Percentiles rank a stretch among this genome's conserved stretches.
These are phyloP conservation scores for Mesodorylaimus sp. DNA, from an alignment of 2,888 invertebrate genomes.

Conservation along the genomic window DNA sequence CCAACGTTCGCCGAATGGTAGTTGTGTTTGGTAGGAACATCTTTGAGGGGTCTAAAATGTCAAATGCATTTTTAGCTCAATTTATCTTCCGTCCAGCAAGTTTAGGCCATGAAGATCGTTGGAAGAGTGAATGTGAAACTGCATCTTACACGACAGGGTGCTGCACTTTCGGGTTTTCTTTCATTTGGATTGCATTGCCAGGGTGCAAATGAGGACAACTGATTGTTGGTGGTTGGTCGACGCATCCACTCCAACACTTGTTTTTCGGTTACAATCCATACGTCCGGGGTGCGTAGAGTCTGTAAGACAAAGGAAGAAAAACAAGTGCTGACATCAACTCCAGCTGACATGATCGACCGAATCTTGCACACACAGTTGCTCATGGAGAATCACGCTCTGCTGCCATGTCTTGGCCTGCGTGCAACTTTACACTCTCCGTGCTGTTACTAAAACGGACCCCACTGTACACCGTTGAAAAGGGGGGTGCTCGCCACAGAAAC, in stretches of 20 bases:
- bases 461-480: too few relatives aligned
- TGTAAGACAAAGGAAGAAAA: too few relatives aligned
- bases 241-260: constrained; percentile 26
- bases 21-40: constrained; percentile 10
- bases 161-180: constrained; percentile 15
- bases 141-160: constrained; percentile 21
- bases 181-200: constrained; percentile 21
- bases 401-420: neutral
- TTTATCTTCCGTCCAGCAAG: too few relatives aligned
- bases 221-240: constrained; percentile 16
- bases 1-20: constrained; percentile 15
- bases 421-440: neutral
- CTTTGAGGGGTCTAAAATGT: constrained; percentile 6
- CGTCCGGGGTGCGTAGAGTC: constrained; percentile 19
- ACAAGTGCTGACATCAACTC: neutral
- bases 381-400: neutral
- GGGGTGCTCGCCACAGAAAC: too few relatives aligned
- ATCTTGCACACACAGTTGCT: neutral
- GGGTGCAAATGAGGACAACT: constrained; percentile 17
- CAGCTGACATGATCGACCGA: neutral
- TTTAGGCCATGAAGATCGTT: too few relatives aligned
- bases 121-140: neutral
- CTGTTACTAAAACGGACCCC: too few relatives aligned
- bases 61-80: neutral
- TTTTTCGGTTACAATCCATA: constrained; percentile 22